A percentile compares a stretch with the other conserved stretches of the same genome.
phyloP scores from a whole-genome alignment of 2,797 vertebrate genomes.

The Pyrrhura leucotis region DNA sequence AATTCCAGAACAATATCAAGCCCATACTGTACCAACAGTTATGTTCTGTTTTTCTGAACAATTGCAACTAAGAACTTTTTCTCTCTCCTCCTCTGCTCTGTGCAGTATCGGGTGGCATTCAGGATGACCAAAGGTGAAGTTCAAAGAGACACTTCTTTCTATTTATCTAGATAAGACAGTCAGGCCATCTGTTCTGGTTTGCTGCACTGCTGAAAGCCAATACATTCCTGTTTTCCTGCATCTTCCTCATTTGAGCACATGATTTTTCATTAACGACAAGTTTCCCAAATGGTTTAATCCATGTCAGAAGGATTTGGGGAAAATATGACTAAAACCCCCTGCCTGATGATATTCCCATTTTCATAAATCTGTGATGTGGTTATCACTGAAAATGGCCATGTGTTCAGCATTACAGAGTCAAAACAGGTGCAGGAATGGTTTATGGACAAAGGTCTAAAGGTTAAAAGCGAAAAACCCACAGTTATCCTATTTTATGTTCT shows the following conservation, averaged over 20 bases:
- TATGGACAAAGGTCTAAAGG: slow-evolving; percentile 50
- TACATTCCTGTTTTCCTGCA: neutral
- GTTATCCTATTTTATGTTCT: slow-evolving; percentile 53
- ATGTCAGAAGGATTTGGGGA: slow-evolving; percentile 22
- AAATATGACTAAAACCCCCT: neutral
- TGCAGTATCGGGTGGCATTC: neutral
- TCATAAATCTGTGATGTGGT: slow-evolving; percentile 40
- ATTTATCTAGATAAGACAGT: slow-evolving; percentile 21
- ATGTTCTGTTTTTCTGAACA: neutral
- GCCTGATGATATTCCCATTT: neutral
- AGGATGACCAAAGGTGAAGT: slow-evolving; percentile 8
- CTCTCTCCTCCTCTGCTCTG: neutral
- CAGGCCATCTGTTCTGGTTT: slow-evolving; percentile 46
- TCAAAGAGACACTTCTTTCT: slow-evolving; percentile 34
- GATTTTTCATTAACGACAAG: neutral
- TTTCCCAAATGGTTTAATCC: slow-evolving; percentile 58
- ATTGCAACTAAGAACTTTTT: neutral
- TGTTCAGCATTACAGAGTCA: slow-evolving; percentile 59
- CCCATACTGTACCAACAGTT: neutral
- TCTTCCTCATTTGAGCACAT: neutral
- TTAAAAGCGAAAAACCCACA: slow-evolving; percentile 62
- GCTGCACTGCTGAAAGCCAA: slow-evolving; percentile 29
- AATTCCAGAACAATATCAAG: neutral
- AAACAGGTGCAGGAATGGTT: slow-evolving; percentile 60
- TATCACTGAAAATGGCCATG: slow-evolving; percentile 21